A percentile compares a stretch with the other conserved stretches of the same genome.
Evolutionary conservation across 2,888 invertebrate species (phyloP).

Genomic region (Onthophagus sagittarius): DNA sequence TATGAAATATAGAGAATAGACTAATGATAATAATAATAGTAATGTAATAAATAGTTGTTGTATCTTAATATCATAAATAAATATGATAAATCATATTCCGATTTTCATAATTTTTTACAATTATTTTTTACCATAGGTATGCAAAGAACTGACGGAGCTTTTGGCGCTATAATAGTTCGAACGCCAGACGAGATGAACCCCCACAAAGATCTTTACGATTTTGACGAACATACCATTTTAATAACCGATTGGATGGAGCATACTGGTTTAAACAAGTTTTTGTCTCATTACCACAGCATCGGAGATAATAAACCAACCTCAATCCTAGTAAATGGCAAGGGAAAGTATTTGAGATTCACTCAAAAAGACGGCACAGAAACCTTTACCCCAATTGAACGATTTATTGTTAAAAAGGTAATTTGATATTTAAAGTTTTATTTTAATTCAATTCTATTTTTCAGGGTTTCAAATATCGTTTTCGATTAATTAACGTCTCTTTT

Average conservation of each 20-base stretch:
- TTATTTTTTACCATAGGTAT: slow-evolving; percentile 54
- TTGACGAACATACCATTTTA: slow-evolving; percentile 73
- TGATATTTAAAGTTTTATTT: background rate
- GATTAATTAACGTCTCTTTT: slow-evolving; percentile 81
- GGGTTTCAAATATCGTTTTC: slow-evolving; percentile 74
- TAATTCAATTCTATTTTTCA: slow-evolving; percentile 39
- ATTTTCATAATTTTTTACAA: no score
- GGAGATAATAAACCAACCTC: slow-evolving; percentile 81
- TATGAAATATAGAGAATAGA: no score
- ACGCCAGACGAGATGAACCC: slow-evolving; percentile 61
- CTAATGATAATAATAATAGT: no score
- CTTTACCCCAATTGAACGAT: slow-evolving; percentile 60
- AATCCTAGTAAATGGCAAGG: slow-evolving; percentile 78
- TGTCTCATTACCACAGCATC: slow-evolving; percentile 78
- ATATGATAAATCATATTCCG: no score
- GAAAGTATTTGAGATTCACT: slow-evolving; percentile 54
- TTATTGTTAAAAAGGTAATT: slow-evolving; percentile 63
- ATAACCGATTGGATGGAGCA: slow-evolving; percentile 81
- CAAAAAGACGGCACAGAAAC: slow-evolving; percentile 33
- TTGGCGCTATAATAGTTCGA: slow-evolving; percentile 73
- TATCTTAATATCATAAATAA: no score
- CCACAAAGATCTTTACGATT: slow-evolving; percentile 69
- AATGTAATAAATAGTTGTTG: no score
- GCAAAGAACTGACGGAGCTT: slow-evolving; percentile 83
- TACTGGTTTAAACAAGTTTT: slow-evolving; percentile 68